Evolutionary conservation across 2,113 vertebrate genomes (phyloP).

Genomic region (Hyla sarda): DNA sequence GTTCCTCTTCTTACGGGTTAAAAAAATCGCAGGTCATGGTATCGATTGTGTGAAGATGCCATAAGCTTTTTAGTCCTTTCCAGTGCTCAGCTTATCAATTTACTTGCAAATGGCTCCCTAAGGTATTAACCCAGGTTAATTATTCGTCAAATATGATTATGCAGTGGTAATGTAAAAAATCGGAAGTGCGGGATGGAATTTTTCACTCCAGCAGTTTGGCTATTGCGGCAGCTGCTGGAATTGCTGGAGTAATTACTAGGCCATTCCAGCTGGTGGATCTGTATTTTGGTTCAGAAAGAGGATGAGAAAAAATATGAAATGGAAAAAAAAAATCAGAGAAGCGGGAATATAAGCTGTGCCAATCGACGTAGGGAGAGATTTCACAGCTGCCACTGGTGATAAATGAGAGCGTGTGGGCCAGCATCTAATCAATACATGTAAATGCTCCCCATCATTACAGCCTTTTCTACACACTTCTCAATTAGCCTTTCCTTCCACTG

Average conservation of each 20-base stretch:
- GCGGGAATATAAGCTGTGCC: slow-evolving; percentile 78
- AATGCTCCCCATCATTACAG: slow-evolving; percentile 84
- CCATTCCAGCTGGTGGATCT: slow-evolving; percentile 78
- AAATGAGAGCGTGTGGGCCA: slow-evolving; percentile 80
- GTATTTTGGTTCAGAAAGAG: slow-evolving; percentile 72
- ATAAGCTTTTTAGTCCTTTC: slow-evolving; percentile 67
- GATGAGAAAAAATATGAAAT: slow-evolving; percentile 64
- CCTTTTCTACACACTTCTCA: slow-evolving; percentile 86
- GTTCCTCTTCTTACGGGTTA: not conserved
- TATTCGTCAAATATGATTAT: slow-evolving; percentile 94
- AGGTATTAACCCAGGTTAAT: slow-evolving; percentile 89
- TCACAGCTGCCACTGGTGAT: slow-evolving; percentile 82
- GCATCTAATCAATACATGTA: slow-evolving; percentile 90
- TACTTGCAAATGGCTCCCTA: slow-evolving; percentile 85
- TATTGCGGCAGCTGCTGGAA: slow-evolving; percentile 85
- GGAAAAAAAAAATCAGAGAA: slow-evolving; percentile 73
- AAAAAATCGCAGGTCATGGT: slow-evolving; percentile 27
- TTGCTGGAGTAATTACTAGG: slow-evolving; percentile 83
- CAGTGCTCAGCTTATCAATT: slow-evolving; percentile 84
- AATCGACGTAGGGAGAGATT: slow-evolving; percentile 77
- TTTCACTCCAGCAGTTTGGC: slow-evolving; percentile 89
- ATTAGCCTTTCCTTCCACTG: slow-evolving; percentile 86
- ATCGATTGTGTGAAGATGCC: slow-evolving; percentile 58
- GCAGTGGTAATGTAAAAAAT: slow-evolving; percentile 86
- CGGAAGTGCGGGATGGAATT: slow-evolving; percentile 86